Evolutionary conservation across 2,113 vertebrate genomes (phyloP).

Genomic region (Cyprinodon tularosa): DNA sequence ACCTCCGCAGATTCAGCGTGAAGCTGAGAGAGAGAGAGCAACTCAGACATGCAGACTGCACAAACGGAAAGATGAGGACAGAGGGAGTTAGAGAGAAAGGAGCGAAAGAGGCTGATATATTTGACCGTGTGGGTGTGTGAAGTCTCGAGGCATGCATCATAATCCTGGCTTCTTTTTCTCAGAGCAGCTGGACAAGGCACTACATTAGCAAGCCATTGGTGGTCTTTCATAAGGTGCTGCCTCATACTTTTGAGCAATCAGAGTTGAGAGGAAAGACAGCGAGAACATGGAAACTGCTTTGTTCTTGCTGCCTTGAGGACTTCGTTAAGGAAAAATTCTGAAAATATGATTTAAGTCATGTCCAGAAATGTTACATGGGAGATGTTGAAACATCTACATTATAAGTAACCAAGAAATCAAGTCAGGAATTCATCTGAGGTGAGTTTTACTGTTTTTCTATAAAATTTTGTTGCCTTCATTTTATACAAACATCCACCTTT

Average conservation of each 20-base stretch:
- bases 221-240: constrained; percentile 35
- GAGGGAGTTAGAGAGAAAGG: constrained; percentile 55
- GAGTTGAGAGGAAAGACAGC: constrained; percentile 32
- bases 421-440: constrained; percentile 53
- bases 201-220: constrained; percentile 54
- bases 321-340: constrained; percentile 38
- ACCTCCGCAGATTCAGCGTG: constrained; percentile 68
- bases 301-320: constrained; percentile 39
- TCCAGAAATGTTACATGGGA: constrained; percentile 13
- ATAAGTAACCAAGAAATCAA: constrained; percentile 37
- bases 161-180: constrained; percentile 55
- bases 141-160: constrained; percentile 68
- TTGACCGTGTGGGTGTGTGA: constrained; percentile 70
- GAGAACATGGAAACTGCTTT: constrained; percentile 58
- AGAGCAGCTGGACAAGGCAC: constrained; percentile 51
- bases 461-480: neutral
- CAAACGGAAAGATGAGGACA: constrained; percentile 47
- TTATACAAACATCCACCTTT: neutral
- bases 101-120: constrained; percentile 63
- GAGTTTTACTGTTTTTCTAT: constrained; percentile 28
- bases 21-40: constrained; percentile 50
- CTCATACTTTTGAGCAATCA: constrained; percentile 48
- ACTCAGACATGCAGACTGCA: constrained; percentile 44
- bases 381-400: constrained; percentile 23
- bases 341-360: constrained; percentile 24